Percentiles rank a stretch among this genome's conserved stretches.
Evolutionary conservation across 2,888 invertebrate species (phyloP).

Genomic region (Acleris literana): DNA sequence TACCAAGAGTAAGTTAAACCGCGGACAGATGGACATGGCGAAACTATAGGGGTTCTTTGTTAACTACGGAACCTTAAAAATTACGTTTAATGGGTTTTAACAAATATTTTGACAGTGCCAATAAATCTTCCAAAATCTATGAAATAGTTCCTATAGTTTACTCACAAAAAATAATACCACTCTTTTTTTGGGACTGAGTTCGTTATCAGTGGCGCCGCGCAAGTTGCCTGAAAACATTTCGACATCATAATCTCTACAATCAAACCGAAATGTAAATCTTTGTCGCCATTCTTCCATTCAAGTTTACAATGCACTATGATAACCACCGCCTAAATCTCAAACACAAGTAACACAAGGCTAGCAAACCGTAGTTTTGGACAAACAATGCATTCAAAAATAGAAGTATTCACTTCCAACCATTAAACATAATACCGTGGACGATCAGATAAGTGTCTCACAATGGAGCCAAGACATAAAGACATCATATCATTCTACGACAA

Average conservation of each 20-base stretch:
- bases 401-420: conserved; percentile 53
- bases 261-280: conserved; percentile 1
- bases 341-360: conserved; percentile 24
- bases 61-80: too few species aligned
- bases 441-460: conserved; percentile 81
- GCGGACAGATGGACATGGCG: too few species aligned
- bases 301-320: neutral
- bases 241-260: neutral
- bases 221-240: neutral
- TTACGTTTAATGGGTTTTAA: too few species aligned
- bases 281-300: conserved; percentile 1
- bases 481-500: conserved; percentile 80
- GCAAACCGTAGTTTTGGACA: conserved; percentile 30
- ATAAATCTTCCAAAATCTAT: too few species aligned
- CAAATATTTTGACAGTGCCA: too few species aligned
- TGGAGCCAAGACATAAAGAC: conserved; percentile 77
- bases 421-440: conserved; percentile 70
- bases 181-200: neutral
- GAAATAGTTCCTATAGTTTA: neutral
- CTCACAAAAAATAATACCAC: too few species aligned
- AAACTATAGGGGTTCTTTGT: too few species aligned
- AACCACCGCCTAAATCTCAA: conserved; percentile 11
- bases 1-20: too few species aligned
- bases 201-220: neutral
- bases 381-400: conserved; percentile 42